These are phyloP conservation scores for Galaxias olidus DNA, from an alignment of 2,797 vertebrate species.

Conservation along the genomic window DNA sequence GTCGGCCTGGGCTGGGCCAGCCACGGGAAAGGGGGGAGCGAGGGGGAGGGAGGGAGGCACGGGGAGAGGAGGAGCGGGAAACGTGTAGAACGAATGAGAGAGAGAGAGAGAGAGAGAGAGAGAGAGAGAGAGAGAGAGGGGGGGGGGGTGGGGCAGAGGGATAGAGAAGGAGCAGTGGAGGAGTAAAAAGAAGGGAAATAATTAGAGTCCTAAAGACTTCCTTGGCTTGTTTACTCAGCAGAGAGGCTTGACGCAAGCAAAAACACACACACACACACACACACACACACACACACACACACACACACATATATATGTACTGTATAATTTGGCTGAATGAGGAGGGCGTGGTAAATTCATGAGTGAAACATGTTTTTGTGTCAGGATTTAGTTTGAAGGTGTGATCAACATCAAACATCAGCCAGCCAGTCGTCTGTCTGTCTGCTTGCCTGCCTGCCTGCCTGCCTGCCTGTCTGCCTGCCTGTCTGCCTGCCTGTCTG, in stretches of 20 bases:
- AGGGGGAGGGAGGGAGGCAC: conserved; percentile 45
- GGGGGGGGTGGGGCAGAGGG: too few relatives aligned
- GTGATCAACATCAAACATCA: too few relatives aligned
- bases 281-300: conserved; percentile 90
- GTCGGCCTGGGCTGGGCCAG: conserved; percentile 48
- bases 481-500: background rate
- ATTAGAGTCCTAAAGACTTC: conserved; percentile 95
- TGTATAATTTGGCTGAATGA: conserved; percentile 38
- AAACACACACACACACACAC: conserved; percentile 94
- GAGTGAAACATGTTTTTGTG: too few relatives aligned
- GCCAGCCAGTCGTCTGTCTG: background rate
- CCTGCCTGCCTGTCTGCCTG: background rate
- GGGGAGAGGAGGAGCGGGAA: conserved; percentile 11
- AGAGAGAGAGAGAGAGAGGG: conserved; percentile 9
- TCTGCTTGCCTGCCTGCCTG: background rate
- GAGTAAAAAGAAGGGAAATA: conserved; percentile 42
- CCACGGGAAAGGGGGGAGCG: conserved; percentile 26
- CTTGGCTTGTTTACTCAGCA: conserved; percentile 92
- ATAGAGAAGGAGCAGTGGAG: conserved; percentile 1
- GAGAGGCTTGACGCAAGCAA: conserved; percentile 93
- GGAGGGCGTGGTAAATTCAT: too few relatives aligned
- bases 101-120: conserved; percentile 19
- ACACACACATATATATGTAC: conserved; percentile 88
- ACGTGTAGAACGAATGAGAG: conserved; percentile 18
- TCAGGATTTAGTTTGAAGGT: too few relatives aligned